These are phyloP conservation scores for Hyaena hyaena DNA, from an alignment of 2,113 vertebrate genomes.

Conservation along the genomic window DNA sequence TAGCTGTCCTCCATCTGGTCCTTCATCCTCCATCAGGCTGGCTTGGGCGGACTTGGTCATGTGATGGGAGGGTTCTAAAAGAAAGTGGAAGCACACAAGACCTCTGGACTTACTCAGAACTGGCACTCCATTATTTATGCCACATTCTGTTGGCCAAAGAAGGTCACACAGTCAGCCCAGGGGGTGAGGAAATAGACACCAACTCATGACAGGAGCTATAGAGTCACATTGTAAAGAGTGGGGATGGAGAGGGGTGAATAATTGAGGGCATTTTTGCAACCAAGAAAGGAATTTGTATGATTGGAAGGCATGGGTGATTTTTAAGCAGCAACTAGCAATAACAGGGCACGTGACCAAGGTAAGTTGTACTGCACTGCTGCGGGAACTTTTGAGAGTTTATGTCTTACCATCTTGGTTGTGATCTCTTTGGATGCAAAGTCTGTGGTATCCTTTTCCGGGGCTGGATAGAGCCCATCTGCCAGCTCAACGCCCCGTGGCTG, in stretches of 20 bases:
- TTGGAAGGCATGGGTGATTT: not conserved
- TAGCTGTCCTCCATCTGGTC: fast-evolving
- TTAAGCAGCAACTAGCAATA: not conserved
- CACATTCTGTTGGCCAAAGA: not conserved
- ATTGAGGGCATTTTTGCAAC: not conserved
- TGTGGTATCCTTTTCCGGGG: not conserved
- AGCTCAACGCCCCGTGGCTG: not conserved
- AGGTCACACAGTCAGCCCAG: not conserved
- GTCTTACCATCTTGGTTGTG: not conserved
- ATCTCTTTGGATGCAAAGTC: not conserved
- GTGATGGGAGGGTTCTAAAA: not conserved
- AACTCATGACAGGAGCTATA: not conserved
- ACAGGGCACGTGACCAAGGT: not conserved
- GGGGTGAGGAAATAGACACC: not conserved
- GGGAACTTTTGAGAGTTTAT: not conserved
- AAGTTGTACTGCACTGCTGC: not conserved
- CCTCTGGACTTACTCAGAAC: not conserved
- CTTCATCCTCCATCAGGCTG: not conserved
- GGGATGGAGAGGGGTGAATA: not conserved
- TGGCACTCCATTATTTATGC: not conserved
- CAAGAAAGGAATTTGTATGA: not conserved
- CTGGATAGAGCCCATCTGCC: not conserved
- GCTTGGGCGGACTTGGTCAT: not conserved
- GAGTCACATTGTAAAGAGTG: not conserved
- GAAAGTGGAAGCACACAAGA: not conserved